Evolutionary conservation across 2,888 invertebrate genomes (phyloP).

Genomic region (Coenonympha arcania): DNA sequence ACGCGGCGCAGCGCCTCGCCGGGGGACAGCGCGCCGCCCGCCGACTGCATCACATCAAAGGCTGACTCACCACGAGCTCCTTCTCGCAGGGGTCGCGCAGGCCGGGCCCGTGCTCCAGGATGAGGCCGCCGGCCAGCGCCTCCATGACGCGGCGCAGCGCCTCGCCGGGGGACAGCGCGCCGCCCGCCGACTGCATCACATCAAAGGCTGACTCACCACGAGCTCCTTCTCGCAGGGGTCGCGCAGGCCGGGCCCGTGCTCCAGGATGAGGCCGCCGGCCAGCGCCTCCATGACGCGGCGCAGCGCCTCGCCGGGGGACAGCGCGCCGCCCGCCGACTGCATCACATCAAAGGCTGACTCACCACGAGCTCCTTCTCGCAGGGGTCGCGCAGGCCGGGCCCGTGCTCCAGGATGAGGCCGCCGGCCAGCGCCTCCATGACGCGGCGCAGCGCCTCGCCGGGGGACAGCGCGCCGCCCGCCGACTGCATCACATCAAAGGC

Average conservation of each 20-base stretch:
- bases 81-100: conserved; percentile 98
- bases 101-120: conserved; percentile 93
- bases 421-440: conserved; percentile 96
- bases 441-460: conserved; percentile 94
- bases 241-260: conserved; percentile 91
- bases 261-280: conserved; percentile 91
- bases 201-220: conserved; percentile 75
- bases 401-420: conserved; percentile 91
- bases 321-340: conserved; percentile 85
- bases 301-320: conserved; percentile 95
- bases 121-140: conserved; percentile 92
- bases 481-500: conserved; percentile 95
- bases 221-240: conserved; percentile 99
- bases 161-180: conserved; percentile 92
- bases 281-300: conserved; percentile 96
- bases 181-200: conserved; percentile 90
- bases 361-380: conserved; percentile 94
- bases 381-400: conserved; percentile 95
- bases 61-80: conserved; percentile 79
- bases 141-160: conserved; percentile 96
- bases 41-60: conserved; percentile 94
- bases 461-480: conserved; percentile 86
- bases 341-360: too few relatives aligned
- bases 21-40: conserved; percentile 86
- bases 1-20: conserved; percentile 96